A percentile compares a stretch with the other conserved stretches of the same genome.
phyloP scores from a whole-genome alignment of 2,113 vertebrate species.

The Todiramphus saurophagus region DNA sequence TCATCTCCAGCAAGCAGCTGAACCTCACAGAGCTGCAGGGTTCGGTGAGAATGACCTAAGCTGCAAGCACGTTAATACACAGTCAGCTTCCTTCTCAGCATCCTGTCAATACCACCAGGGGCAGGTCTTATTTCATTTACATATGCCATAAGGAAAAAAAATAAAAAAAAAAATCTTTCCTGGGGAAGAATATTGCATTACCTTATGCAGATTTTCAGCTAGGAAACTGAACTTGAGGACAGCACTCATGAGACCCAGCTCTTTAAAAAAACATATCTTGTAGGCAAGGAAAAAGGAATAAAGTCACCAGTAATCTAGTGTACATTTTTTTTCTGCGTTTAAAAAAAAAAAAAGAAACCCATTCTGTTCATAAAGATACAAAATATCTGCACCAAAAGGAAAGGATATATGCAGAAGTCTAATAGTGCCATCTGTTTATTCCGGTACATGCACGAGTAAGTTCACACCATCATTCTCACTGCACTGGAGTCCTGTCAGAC shows the following conservation, averaged over 20 bases:
- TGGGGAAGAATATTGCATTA: slow-evolving; percentile 49
- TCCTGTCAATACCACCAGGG: slow-evolving; percentile 58
- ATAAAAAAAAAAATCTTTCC: no score
- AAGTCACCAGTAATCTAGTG: neutral
- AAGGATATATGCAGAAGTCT: neutral
- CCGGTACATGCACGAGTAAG: neutral
- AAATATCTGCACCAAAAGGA: neutral
- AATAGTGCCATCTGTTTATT: neutral
- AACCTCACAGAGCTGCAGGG: slow-evolving; percentile 48
- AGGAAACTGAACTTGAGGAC: slow-evolving; percentile 47
- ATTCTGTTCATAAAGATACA: neutral
- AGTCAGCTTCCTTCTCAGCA: slow-evolving; percentile 33
- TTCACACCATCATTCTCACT: neutral
- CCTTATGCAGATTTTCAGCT: slow-evolving; percentile 62
- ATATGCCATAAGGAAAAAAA: slow-evolving; percentile 53
- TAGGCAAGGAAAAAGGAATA: neutral
- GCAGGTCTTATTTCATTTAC: slow-evolving; percentile 60
- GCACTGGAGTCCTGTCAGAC: neutral
- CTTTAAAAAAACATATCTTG: neutral
- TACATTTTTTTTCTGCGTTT: neutral
- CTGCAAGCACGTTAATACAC: slow-evolving; percentile 10
- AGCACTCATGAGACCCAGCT: neutral
- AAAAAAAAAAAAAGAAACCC: neutral
- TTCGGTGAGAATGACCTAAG: slow-evolving; percentile 45
- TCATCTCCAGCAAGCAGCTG: slow-evolving; percentile 29